These are phyloP conservation scores for Corydoras maculifer DNA, from an alignment of 2,113 vertebrate species.

Conservation along the genomic window DNA sequence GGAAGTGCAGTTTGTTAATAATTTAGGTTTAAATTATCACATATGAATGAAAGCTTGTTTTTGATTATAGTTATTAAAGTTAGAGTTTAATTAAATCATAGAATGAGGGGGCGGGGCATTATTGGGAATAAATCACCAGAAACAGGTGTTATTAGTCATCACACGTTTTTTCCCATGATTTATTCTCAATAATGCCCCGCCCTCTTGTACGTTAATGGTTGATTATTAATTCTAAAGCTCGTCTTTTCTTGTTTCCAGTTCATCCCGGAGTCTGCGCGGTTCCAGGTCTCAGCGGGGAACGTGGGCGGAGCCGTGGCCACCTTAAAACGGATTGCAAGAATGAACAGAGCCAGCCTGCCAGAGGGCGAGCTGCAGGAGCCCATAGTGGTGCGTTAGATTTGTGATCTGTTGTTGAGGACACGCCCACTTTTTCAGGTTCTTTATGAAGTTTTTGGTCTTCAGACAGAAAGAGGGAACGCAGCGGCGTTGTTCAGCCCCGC, in stretches of 20 bases:
- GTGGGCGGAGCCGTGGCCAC: conserved; percentile 64
- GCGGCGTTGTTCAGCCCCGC: conserved; percentile 69
- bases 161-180: too few relatives aligned
- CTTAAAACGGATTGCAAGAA: conserved; percentile 70
- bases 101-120: too few relatives aligned
- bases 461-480: conserved; percentile 78
- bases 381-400: conserved; percentile 54
- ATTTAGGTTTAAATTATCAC: too few relatives aligned
- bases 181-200: too few relatives aligned
- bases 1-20: too few relatives aligned
- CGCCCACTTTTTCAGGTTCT: background rate
- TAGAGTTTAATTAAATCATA: too few relatives aligned
- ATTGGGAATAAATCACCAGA: too few relatives aligned
- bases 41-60: too few relatives aligned
- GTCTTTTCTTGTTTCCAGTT: conserved; percentile 61
- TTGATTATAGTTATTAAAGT: too few relatives aligned
- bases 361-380: conserved; percentile 74
- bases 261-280: conserved; percentile 88
- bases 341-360: conserved; percentile 68
- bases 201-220: too few relatives aligned
- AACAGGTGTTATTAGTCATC: too few relatives aligned
- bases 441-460: conserved; percentile 30
- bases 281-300: conserved; percentile 79
- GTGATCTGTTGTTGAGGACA: too few relatives aligned
- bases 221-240: background rate